phyloP scores from a whole-genome alignment of 2,888 invertebrate genomes.

The Drosophila nigricruria region DNA sequence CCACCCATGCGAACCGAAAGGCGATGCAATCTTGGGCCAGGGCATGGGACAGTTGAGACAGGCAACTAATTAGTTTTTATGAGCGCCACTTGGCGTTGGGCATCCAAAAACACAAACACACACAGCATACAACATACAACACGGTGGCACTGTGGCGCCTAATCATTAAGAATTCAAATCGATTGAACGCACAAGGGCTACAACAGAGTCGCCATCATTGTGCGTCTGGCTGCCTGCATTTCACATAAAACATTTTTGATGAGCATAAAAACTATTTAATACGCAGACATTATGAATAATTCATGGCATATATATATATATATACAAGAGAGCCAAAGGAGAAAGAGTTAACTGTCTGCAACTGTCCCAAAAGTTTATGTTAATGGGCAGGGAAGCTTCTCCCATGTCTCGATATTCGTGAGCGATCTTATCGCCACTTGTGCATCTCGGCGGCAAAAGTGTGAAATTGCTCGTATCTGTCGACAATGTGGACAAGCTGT shows the following conservation, averaged over 20 bases:
- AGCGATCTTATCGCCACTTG: constrained; percentile 62
- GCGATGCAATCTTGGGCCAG: constrained; percentile 31
- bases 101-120: constrained; percentile 12
- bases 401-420: background rate
- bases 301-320: constrained; percentile 63
- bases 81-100: constrained; percentile 59
- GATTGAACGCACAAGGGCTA: constrained; percentile 56
- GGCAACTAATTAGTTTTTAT: constrained; percentile 79
- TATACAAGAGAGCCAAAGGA: constrained; percentile 3
- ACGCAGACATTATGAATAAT: constrained; percentile 75
- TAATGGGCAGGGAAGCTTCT: constrained; percentile 45
- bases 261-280: constrained; percentile 77
- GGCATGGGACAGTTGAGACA: constrained; percentile 18
- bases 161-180: constrained; percentile 83
- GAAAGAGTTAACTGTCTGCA: constrained; percentile 36
- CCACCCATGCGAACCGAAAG: constrained; percentile 62
- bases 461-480: constrained; percentile 83
- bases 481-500: constrained; percentile 73
- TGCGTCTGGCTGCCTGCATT: constrained; percentile 43
- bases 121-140: constrained; percentile 26
- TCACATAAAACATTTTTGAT: constrained; percentile 79
- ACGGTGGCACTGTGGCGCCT: constrained; percentile 80
- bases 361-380: constrained; percentile 71
- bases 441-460: constrained; percentile 67
- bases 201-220: constrained; percentile 25